Evolutionary conservation across 1,140 invertebrate species (phyloP).

Genomic region (Solenopsis invicta): DNA sequence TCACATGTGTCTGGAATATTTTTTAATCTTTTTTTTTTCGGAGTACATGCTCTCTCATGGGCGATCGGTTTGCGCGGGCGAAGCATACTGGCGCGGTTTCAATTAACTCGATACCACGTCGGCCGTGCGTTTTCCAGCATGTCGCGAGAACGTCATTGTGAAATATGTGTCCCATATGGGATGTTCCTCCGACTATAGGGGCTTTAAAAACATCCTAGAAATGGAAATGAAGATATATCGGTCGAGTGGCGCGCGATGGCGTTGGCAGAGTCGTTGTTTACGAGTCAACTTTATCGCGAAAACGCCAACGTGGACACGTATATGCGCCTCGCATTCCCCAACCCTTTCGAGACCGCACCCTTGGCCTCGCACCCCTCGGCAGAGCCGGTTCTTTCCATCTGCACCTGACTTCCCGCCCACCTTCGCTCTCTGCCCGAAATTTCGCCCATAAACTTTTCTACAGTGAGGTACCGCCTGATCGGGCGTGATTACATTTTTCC

Average conservation of each 20-base stretch:
- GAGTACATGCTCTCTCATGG: constrained; percentile 36
- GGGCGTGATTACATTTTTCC: constrained; percentile 34
- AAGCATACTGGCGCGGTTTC: constrained; percentile 68
- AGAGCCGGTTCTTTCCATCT: constrained; percentile 30
- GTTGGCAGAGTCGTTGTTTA: constrained; percentile 78
- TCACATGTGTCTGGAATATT: constrained; percentile 16
- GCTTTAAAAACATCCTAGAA: constrained; percentile 79
- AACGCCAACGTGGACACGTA: constrained; percentile 54
- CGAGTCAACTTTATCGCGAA: constrained; percentile 78
- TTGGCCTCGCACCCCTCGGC: not conserved
- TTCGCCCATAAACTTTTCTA: not conserved
- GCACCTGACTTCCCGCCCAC: constrained; percentile 24
- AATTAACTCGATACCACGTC: constrained; percentile 74
- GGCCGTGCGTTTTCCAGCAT: constrained; percentile 69
- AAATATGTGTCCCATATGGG: constrained; percentile 83
- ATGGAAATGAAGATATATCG: constrained; percentile 80
- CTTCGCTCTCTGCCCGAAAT: constrained; percentile 24
- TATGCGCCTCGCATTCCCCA: constrained; percentile 37
- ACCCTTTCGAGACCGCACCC: not conserved
- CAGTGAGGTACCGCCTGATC: constrained; percentile 30
- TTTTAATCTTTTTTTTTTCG: constrained; percentile 22
- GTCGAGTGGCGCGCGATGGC: constrained; percentile 62
- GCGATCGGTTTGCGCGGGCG: constrained; percentile 55
- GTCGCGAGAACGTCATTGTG: constrained; percentile 75
- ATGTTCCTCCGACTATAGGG: constrained; percentile 78